Percentiles rank a stretch among this genome's conserved stretches.
Evolutionary conservation across 2,888 invertebrate species (phyloP).

Genomic region (Sturmia bella): DNA sequence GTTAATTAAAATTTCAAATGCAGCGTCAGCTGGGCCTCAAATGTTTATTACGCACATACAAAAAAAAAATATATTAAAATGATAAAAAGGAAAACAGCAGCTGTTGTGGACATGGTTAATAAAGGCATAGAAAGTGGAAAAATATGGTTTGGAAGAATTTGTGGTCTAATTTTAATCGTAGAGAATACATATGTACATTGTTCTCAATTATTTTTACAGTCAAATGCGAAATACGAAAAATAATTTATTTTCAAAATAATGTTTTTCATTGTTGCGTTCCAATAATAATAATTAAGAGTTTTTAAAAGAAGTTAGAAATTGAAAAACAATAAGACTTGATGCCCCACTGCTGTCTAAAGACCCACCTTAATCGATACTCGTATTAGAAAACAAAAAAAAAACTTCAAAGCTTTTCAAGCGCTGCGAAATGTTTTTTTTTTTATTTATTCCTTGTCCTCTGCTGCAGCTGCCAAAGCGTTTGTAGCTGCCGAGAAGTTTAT

Average conservation of each 20-base stretch:
- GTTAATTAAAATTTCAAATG: slow-evolving; percentile 60
- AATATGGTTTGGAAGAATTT: slow-evolving; percentile 33
- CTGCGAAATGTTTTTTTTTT: neutral
- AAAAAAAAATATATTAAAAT: too few species aligned
- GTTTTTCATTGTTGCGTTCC: too few species aligned
- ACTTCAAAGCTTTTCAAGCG: neutral
- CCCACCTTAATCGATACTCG: neutral
- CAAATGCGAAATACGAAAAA: too few species aligned
- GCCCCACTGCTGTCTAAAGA: too few species aligned
- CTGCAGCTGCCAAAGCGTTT: neutral
- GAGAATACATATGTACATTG: slow-evolving; percentile 35
- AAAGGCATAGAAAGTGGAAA: neutral
- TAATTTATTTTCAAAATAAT: too few species aligned
- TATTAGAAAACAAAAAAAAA: neutral
- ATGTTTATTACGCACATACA: neutral
- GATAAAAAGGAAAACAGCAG: slow-evolving; percentile 20
- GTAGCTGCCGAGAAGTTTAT: slow-evolving; percentile 6
- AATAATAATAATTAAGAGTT: too few species aligned
- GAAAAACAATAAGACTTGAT: too few species aligned
- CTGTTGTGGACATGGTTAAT: slow-evolving; percentile 32
- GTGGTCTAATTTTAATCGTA: slow-evolving; percentile 34
- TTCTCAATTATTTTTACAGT: neutral
- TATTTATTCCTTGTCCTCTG: neutral
- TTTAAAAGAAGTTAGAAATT: too few species aligned
- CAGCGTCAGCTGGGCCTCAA: slow-evolving; percentile 49